phyloP scores from a whole-genome alignment of 2,797 vertebrate genomes.

The Huso huso region DNA sequence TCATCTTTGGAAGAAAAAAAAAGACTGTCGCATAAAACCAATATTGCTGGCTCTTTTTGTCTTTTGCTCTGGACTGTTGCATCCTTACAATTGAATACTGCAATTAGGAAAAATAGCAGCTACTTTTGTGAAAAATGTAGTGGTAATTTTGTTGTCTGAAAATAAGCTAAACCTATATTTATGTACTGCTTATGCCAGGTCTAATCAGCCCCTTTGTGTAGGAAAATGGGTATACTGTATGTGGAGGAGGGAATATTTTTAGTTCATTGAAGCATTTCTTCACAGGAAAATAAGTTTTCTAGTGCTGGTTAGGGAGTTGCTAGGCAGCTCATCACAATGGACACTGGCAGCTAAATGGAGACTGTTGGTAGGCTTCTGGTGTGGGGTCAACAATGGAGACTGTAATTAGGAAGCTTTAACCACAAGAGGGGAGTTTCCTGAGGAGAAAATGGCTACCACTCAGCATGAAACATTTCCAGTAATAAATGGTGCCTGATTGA shows the following conservation, averaged over 20 bases:
- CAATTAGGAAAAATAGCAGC: constrained; percentile 8
- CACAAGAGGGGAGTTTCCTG: neutral
- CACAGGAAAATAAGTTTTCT: constrained; percentile 11
- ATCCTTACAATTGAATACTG: constrained; percentile 2
- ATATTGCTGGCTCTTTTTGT: neutral
- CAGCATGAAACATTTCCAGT: no score
- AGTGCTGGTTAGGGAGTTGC: constrained; percentile 9
- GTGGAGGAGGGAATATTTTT: constrained; percentile 10
- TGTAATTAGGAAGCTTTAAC: neutral
- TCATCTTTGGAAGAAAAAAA: constrained; percentile 7
- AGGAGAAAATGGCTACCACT: no score
- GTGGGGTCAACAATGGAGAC: neutral
- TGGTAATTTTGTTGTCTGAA: constrained; percentile 20
- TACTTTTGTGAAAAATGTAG: constrained; percentile 6
- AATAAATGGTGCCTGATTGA: no score
- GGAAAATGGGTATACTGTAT: neutral
- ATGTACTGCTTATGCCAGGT: constrained; percentile 7
- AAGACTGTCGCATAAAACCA: neutral
- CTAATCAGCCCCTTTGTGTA: constrained; percentile 18
- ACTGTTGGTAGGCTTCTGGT: no score
- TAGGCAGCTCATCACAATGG: neutral
- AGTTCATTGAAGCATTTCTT: constrained; percentile 11
- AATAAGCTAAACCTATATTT: constrained; percentile 9
- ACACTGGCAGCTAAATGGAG: neutral
- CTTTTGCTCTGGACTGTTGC: neutral